These are phyloP conservation scores for Drosophila anceps DNA, from an alignment of 2,888 invertebrate species.

Conservation along the genomic window DNA sequence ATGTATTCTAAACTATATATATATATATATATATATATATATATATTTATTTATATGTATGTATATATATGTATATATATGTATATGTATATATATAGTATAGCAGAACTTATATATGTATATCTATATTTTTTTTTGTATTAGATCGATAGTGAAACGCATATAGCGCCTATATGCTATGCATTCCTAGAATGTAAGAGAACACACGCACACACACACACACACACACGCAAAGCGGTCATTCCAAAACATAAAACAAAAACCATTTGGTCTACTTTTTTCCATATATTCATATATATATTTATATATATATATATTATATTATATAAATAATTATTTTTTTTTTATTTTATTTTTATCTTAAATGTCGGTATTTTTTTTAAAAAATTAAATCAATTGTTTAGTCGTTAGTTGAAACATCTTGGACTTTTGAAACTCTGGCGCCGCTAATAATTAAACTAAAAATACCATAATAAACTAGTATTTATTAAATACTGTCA, in stretches of 20 bases:
- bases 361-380: conserved; percentile 19
- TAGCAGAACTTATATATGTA: conserved; percentile 10
- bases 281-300: neutral
- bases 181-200: conserved; percentile 68
- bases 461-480: conserved; percentile 33
- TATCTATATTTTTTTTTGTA: conserved; percentile 43
- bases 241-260: conserved; percentile 57
- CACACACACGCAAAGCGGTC: conserved; percentile 54
- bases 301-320: conserved; percentile 12
- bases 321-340: conserved; percentile 12
- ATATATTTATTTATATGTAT: conserved; percentile 30
- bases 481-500: conserved; percentile 44
- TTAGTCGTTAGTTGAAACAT: conserved; percentile 44
- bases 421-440: conserved; percentile 44
- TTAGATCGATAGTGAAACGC: conserved; percentile 38
- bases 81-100: conserved; percentile 7
- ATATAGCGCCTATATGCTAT: conserved; percentile 48
- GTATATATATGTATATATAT: conserved; percentile 17
- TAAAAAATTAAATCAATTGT: conserved; percentile 16
- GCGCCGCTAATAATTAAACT: conserved; percentile 33
- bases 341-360: conserved; percentile 15
- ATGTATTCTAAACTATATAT: conserved; percentile 63
- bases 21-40: conserved; percentile 19
- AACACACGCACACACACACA: conserved; percentile 22
- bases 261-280: conserved; percentile 25